Evolutionary conservation across 2,888 invertebrate genomes (phyloP).

Genomic region (Megastigmus dorsalis): DNA sequence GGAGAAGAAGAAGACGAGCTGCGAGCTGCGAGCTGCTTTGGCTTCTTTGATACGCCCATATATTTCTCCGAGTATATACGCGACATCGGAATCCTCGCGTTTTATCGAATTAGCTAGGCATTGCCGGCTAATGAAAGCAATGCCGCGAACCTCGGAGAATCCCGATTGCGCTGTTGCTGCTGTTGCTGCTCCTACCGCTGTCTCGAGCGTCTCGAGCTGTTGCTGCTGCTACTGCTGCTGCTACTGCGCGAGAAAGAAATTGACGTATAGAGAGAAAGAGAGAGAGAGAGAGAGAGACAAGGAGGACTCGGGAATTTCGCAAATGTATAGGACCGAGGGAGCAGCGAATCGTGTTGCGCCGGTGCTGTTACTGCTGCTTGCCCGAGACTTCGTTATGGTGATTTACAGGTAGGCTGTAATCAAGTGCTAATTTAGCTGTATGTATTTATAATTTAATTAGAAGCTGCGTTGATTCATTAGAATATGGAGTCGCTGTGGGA

Average conservation of each 20-base stretch:
- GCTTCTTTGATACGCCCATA: slow-evolving; percentile 25
- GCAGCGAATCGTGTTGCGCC: too few species aligned
- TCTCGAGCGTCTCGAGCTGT: background rate
- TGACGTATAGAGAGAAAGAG: background rate
- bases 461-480: too few species aligned
- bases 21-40: background rate
- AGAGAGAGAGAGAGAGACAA: background rate
- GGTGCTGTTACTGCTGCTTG: too few species aligned
- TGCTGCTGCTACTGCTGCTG: background rate
- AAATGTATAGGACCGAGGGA: too few species aligned
- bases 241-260: slow-evolving; percentile 16
- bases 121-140: slow-evolving; percentile 69
- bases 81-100: slow-evolving; percentile 70
- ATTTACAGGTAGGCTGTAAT: too few species aligned
- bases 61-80: slow-evolving; percentile 56
- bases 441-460: background rate
- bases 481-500: too few species aligned
- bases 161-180: background rate
- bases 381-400: too few species aligned
- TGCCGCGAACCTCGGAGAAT: slow-evolving; percentile 31
- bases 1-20: too few species aligned
- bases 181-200: background rate
- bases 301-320: background rate
- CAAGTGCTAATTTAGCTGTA: too few species aligned
- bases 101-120: slow-evolving; percentile 72